Conservation (phyloP, 1,140 invertebrate genomes). For the Saccostrea cuccullata region DNA sequence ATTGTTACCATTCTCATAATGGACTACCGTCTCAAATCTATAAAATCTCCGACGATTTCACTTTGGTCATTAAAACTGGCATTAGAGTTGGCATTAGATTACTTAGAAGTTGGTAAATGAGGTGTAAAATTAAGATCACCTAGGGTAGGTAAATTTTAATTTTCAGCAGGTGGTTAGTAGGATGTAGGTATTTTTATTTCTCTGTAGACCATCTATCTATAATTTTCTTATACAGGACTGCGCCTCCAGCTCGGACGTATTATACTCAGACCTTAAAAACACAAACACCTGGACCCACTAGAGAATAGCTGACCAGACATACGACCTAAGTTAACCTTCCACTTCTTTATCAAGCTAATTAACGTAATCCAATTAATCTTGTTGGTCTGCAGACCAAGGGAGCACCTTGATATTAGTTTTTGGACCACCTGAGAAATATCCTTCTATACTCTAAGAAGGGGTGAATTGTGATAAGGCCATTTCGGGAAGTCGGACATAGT, state of each 20-base stretch:
- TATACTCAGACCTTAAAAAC: background rate
- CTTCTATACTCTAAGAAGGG: background rate
- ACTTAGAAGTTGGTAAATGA: background rate
- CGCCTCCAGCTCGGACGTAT: no score
- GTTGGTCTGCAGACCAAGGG: background rate
- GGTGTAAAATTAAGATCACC: conserved; percentile 26
- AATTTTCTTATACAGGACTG: no score
- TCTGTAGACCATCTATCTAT: background rate
- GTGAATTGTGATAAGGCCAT: background rate
- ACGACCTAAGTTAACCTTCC: background rate
- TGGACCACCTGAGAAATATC: conserved; percentile 6
- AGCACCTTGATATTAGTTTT: background rate
- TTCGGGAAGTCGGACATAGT: conserved; percentile 13
- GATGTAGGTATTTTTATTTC: background rate
- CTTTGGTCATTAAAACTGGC: background rate
- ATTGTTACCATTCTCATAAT: no score
- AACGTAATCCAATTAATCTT: conserved; percentile 34
- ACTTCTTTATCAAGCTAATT: background rate
- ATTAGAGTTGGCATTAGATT: no score
- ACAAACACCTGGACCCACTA: background rate
- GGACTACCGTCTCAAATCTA: background rate
- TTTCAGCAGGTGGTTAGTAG: background rate
- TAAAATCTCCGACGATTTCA: background rate
- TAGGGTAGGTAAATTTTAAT: background rate
- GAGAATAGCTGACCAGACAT: background rate